Evolutionary conservation across 1,140 invertebrate species (phyloP), one percentile per base, ranked within the genome.

Genomic region (Microvelia longipes): DNA sequence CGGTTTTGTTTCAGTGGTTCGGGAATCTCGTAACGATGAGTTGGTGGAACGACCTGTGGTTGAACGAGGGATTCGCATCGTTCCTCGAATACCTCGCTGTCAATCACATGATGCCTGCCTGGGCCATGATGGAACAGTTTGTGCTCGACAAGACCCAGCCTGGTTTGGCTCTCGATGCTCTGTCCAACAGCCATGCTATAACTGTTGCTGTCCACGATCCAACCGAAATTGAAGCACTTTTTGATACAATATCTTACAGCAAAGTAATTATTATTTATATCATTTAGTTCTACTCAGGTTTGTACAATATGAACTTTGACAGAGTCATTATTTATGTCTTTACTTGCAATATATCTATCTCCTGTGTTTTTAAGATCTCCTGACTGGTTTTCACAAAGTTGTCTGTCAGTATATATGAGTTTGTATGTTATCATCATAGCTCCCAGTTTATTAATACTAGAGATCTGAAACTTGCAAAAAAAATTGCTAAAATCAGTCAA

Each of bases 21-120:
- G 92, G 91, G n/a, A 93, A 94, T 79, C 79, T 92, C 28, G 92
- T 94, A 0, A 92, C 91, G 1, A 90, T 91, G 88, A 84, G 86
- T 73, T 91, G 90, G 90, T 92, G 89, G 90, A 88, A 89, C 77
- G 88, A 92, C 76, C 76, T 93, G n/a, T 93, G 91, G 91, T 77
- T 94, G 19, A 93, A 93, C 77, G 92, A 94, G 80, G 92, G 92
- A 1, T 92, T 93, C 74, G 90, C 91, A 0, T 90, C 85, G 72
- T 93, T 87, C 76, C 84, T 93, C 74, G 89, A 93, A 78, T 90
- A 90, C 76, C 83, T 87, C 66, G 87, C 87, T 1, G 86, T 89
- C 0, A 83, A 87, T 74, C 78, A 81, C 66, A 79, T 85, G 0
- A 78, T 80, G 75, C 82, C 79, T 1, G 80, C 83, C 1, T 86